Conservation (phyloP, 2,797 vertebrate species). For the Halcyon smyrnensis region DNA sequence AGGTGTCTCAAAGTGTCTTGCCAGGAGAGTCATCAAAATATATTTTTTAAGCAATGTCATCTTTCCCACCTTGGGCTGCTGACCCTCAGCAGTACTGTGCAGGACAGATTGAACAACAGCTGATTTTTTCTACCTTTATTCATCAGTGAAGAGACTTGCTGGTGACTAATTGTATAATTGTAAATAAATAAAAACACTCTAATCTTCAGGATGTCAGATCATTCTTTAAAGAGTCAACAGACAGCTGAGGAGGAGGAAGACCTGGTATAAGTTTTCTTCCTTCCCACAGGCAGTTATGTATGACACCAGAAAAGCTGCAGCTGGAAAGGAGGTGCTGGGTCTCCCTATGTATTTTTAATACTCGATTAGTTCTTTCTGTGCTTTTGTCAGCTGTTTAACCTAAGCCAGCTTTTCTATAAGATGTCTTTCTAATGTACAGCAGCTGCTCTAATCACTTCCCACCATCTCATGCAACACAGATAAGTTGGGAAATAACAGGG, state of each 20-base stretch:
- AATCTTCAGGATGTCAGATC: neutral
- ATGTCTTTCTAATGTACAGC: constrained; percentile 59
- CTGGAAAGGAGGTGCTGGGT: constrained; percentile 31
- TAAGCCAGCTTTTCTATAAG: constrained; percentile 50
- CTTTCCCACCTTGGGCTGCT: neutral
- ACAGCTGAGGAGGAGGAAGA: constrained; percentile 32
- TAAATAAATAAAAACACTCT: constrained; percentile 30
- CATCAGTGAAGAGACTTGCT: neutral
- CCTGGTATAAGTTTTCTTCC: constrained; percentile 22
- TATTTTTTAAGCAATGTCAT: neutral
- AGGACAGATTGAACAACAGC: neutral
- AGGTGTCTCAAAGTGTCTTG: neutral
- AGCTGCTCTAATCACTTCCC: constrained; percentile 57
- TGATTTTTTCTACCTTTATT: constrained; percentile 19
- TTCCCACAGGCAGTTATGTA: neutral
- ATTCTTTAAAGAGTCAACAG: neutral
- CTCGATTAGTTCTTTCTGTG: neutral
- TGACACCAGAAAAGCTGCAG: constrained; percentile 39
- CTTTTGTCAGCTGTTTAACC: constrained; percentile 54
- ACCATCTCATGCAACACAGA: constrained; percentile 24
- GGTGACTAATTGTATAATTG: constrained; percentile 24
- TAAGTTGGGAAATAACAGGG: constrained; percentile 24
- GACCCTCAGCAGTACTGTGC: neutral
- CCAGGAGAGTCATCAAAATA: neutral
- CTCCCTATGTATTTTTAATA: constrained; percentile 31